Evolutionary conservation across 2,888 invertebrate species (phyloP), one percentile per base, ranked within the genome.

Genomic region (Plebejus argus): DNA sequence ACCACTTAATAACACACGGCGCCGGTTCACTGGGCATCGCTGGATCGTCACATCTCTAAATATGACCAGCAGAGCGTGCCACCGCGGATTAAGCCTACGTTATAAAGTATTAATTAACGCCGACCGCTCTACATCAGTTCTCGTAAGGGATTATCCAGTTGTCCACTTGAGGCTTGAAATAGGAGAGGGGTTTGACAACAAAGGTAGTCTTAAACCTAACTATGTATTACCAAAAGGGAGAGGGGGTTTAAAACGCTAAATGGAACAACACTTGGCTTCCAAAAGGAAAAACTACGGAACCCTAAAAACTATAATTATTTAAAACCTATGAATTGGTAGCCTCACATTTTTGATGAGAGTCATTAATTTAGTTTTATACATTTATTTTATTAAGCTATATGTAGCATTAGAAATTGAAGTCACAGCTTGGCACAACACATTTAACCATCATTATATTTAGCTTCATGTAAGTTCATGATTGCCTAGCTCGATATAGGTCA

Each of bases 31-130:
- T 94, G 94, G 90, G 91, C 92, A 91, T 86, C 93, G 91, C 88
- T 93, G 93, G 90, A 91, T 91, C 92, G 94, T 91, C 93, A 92
- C 93, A 84, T 92, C 91, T 93, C 93, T 92, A 93, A 94, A 93
- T 93, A 93, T 90, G 92, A 86, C 85, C 91, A 88, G 80, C 88
- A 88, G 87, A 91, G 91, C 93, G 91, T 90, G 82, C 83, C 86
- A 86, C 87, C 88, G 85, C 85, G 82, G 84, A 83, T 86, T 84
- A 81, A 83, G 83, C 82, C 81, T 33, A 66, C 15, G 15, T 66
- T 28, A 33, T 33, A 33, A 66, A 66, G 66, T 66, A 66, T 66
- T 28, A 66, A 66, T 66, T 18, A 66, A 33, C 28, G 28, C 33
- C 33, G 66, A 33, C 66, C 66, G 20, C 61, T 58, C 58, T 61